phyloP scores from a whole-genome alignment of 2,888 invertebrate species.

The Blastobasis adustella region DNA sequence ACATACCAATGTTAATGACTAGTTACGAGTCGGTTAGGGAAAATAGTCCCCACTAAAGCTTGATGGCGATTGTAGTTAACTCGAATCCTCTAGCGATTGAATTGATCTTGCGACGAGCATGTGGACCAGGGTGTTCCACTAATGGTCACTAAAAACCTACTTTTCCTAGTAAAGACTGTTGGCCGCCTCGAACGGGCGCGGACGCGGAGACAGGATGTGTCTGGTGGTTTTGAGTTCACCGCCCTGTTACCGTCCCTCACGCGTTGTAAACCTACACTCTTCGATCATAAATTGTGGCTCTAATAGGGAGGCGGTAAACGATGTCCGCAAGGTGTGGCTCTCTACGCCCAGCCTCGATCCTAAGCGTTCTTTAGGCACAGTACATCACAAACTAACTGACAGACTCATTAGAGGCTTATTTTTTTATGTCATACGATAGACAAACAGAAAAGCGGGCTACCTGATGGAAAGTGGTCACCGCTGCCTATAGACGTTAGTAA shows the following conservation, averaged over 20 bases:
- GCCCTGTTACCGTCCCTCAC: slow-evolving; percentile 45
- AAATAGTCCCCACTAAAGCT: no score
- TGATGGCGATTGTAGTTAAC: no score
- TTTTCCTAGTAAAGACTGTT: slow-evolving; percentile 61
- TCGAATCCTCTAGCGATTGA: slow-evolving; percentile 15
- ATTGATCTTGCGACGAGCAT: slow-evolving; percentile 54
- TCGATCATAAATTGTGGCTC: slow-evolving; percentile 49
- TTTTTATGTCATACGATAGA: no score
- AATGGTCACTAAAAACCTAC: slow-evolving; percentile 65
- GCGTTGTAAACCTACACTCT: slow-evolving; percentile 51
- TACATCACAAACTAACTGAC: no score
- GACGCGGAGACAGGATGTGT: slow-evolving; percentile 62
- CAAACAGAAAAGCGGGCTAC: no score
- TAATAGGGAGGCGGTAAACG: slow-evolving; percentile 28
- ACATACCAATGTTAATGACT: no score
- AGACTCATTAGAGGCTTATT: no score
- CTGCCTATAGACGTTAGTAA: no score
- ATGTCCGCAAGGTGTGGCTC: slow-evolving; percentile 21
- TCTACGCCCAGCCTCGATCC: neutral
- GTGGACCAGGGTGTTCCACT: slow-evolving; percentile 50
- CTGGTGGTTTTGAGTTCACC: slow-evolving; percentile 44
- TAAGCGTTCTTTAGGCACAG: no score
- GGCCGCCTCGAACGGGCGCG: slow-evolving; percentile 52
- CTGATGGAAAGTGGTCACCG: no score
- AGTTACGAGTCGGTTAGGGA: no score